Base-by-base conservation (phyloP, 2,797 vertebrate genomes). In the Streptopelia turtur region DNA sequence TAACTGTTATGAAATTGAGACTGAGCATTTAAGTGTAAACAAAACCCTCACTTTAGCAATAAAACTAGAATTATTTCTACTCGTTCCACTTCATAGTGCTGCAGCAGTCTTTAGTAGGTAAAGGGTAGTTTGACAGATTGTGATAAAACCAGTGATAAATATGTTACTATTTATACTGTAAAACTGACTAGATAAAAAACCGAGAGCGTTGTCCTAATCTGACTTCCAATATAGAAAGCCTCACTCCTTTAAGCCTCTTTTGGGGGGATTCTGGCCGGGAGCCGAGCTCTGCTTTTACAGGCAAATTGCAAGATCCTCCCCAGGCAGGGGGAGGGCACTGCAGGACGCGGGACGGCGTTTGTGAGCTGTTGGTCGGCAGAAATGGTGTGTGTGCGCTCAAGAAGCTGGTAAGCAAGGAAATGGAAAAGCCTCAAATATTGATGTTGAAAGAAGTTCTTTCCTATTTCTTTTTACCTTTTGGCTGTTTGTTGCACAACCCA, bases 41-140 rank as follows among this genome's bases (percentile, higher is more conserved):
- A 87, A 82, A 84, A 4, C 11, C 20, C 53, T 82, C 41, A 27
- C 25, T 57, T 82, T 24, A 68, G 37, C 71, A 89, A 68, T n/a
- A 94, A 93, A 80, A 33, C 68, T 50, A 30, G 30, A 93, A 91
- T 91, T 77, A 80, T 64, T 96, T 89, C 71, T 85, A 6, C 27
- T 89, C 25, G 1, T 87, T 88, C 63, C 22, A 37, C 39, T 90
- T 81, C 52, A 11, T 25, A 65, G 20, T 52, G 65, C 61, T 85
- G 23, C 65, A 66, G 43, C 45, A 59, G 77, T 49, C 87, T 89
- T 85, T 69, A 74, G 74, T 65, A 74, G 83, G n/a, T 76, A 65
- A 1, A 1, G 39, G 39, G n/a, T 76, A 83, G 47, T 96, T 90
- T 37, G 74, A 69, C 59, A 82, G 87, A 76, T 76, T 90, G 59